These are phyloP conservation scores for Oryzias dopingdopingensis DNA, from an alignment of 2,797 vertebrate species.

Conservation along the genomic window DNA sequence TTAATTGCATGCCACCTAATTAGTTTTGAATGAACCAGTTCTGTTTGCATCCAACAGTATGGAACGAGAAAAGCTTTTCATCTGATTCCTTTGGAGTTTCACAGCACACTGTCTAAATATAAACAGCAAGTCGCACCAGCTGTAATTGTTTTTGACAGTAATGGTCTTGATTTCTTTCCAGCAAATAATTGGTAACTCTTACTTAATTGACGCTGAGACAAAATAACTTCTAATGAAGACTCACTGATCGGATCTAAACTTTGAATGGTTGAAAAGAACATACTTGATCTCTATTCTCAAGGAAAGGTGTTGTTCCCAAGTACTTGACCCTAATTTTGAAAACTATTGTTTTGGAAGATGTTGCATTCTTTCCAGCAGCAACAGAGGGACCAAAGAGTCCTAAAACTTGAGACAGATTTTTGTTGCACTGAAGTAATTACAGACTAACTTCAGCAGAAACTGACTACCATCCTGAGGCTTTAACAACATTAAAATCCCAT, in stretches of 20 bases:
- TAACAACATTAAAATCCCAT: not conserved
- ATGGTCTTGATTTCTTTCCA: conserved; percentile 43
- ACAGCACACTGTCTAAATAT: conserved; percentile 15
- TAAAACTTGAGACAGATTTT: no score
- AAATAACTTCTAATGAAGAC: conserved; percentile 46
- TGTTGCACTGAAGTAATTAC: no score
- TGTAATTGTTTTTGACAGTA: conserved; percentile 50
- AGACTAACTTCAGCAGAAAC: not conserved
- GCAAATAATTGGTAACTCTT: conserved; percentile 49
- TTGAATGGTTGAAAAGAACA: conserved; percentile 22
- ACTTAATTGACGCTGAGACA: conserved; percentile 17
- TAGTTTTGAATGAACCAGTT: conserved; percentile 4
- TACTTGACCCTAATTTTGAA: no score
- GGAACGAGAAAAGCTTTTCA: conserved; percentile 15
- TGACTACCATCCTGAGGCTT: not conserved
- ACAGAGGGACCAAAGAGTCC: no score
- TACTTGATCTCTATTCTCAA: conserved; percentile 9
- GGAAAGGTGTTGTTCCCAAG: no score
- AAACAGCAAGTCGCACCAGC: conserved; percentile 23
- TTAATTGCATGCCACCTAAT: not conserved
- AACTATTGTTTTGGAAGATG: no score
- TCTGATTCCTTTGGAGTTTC: conserved; percentile 21
- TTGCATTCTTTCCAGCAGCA: no score
- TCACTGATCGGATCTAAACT: conserved; percentile 11
- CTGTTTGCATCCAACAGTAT: conserved; percentile 18